Conservation (phyloP, 2,888 invertebrate species). For the Lingula anatina region DNA sequence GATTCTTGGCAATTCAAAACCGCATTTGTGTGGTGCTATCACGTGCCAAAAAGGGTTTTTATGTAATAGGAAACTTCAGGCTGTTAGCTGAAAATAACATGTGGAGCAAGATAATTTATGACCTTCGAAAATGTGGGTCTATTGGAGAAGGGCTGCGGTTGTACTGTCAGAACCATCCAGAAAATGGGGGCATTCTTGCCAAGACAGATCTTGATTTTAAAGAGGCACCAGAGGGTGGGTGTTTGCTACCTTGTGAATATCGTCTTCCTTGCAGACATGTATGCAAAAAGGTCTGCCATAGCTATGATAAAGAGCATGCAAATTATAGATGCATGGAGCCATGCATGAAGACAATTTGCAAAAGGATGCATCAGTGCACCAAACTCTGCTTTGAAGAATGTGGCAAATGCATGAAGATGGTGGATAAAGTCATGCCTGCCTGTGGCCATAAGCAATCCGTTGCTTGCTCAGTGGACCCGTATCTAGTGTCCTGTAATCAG, state of each 20-base stretch:
- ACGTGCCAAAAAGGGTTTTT: no score
- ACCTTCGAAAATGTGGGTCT: constrained; percentile 58
- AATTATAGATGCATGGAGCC: constrained; percentile 36
- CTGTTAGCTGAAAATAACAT: constrained; percentile 43
- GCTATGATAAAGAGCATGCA: constrained; percentile 56
- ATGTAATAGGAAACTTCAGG: constrained; percentile 25
- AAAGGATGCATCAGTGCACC: constrained; percentile 19
- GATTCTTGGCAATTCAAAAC: constrained; percentile 22
- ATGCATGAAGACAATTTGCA: constrained; percentile 18
- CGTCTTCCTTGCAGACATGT: constrained; percentile 61
- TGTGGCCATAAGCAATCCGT: no score
- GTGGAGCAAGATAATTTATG: constrained; percentile 22
- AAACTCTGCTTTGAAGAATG: no score
- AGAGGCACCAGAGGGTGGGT: constrained; percentile 56
- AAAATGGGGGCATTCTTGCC: no score
- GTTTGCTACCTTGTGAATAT: no score
- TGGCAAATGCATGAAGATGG: no score
- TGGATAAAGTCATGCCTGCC: no score
- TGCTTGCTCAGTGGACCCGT: constrained; percentile 8
- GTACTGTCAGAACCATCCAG: no score
- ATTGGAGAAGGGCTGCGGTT: no score
- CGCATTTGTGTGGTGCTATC: no score
- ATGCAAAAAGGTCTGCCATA: constrained; percentile 58
- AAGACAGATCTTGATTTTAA: no score
- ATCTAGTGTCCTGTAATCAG: constrained; percentile 20